These are phyloP conservation scores for Platycercus adscitus DNA, from an alignment of 2,113 vertebrate genomes.

Conservation along the genomic window DNA sequence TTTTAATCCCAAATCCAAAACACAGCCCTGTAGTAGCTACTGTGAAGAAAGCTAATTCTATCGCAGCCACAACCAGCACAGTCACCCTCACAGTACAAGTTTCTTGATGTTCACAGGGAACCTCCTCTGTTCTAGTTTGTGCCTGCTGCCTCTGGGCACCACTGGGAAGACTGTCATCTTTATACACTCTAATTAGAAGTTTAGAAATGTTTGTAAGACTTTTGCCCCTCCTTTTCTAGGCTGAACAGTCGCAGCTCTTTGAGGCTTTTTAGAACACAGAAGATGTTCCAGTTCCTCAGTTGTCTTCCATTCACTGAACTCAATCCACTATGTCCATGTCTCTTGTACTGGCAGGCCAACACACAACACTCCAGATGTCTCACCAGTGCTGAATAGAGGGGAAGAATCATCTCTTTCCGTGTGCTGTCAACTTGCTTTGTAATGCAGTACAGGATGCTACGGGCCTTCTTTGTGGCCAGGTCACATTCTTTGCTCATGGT, in stretches of 20 bases:
- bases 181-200: neutral
- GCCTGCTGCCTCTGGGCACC: neutral
- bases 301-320: neutral
- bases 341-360: neutral
- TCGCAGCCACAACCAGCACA: neutral
- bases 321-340: neutral
- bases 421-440: neutral
- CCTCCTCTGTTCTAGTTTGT: neutral
- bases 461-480: neutral
- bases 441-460: neutral
- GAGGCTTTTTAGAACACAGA: neutral
- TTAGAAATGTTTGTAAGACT: neutral
- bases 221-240: neutral
- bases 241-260: neutral
- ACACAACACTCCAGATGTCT: neutral
- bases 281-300: neutral
- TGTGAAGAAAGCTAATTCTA: neutral
- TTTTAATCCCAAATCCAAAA: neutral
- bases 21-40: neutral
- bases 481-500: rapidly evolving
- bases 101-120: neutral
- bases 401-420: neutral
- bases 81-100: neutral
- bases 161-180: neutral
- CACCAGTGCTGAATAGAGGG: neutral